These are phyloP conservation scores for Bellardia bayeri DNA, from an alignment of 2,888 invertebrate species.

Conservation along the genomic window DNA sequence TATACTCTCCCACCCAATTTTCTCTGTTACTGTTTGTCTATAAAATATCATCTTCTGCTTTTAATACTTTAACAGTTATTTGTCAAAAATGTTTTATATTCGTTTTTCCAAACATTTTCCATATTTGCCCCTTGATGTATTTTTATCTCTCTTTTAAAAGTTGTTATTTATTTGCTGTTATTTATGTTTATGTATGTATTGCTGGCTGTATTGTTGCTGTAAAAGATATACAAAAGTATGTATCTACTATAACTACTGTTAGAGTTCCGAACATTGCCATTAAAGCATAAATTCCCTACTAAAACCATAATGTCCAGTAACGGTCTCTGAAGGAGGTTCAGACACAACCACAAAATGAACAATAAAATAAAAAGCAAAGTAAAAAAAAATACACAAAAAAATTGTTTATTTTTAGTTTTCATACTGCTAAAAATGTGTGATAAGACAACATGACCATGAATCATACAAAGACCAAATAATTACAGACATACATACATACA, in stretches of 20 bases:
- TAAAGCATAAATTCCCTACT: constrained; percentile 57
- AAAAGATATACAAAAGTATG: neutral
- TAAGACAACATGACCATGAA: constrained; percentile 72
- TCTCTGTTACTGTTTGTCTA: neutral
- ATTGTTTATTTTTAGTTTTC: constrained; percentile 56
- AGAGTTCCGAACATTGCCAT: constrained; percentile 38
- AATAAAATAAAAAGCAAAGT: constrained; percentile 36
- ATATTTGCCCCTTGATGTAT: constrained; percentile 31
- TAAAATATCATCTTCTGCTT: neutral
- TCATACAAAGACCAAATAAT: constrained; percentile 62
- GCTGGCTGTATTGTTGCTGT: neutral
- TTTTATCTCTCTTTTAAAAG: constrained; percentile 56
- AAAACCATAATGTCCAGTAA: constrained; percentile 50
- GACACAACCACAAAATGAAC: constrained; percentile 64
- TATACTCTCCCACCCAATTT: neutral
- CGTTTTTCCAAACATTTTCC: constrained; percentile 17
- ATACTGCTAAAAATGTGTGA: constrained; percentile 57
- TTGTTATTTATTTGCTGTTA: constrained; percentile 55
- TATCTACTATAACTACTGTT: constrained; percentile 35
- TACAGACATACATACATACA: neutral
- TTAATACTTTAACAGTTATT: constrained; percentile 47
- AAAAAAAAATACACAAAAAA: constrained; percentile 21
- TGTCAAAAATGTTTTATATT: constrained; percentile 50
- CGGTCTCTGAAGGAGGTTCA: constrained; percentile 40
- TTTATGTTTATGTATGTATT: constrained; percentile 5